Evolutionary conservation across 2,797 vertebrate species (phyloP).

Genomic region (Tokudaia tokunoshimensis): DNA sequence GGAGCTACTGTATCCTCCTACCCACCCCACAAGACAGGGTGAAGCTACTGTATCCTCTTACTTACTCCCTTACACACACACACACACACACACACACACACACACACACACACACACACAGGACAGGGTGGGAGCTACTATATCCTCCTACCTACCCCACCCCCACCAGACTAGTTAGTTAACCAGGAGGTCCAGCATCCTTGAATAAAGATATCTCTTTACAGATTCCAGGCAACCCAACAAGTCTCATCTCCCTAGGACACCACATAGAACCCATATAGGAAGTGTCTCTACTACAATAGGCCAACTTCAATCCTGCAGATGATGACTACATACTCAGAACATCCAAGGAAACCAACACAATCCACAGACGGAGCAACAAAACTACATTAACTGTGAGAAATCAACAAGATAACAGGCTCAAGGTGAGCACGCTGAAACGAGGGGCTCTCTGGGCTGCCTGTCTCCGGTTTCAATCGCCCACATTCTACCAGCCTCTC

Average conservation of each 20-base stretch:
- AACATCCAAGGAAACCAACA: neutral
- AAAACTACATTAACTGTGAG: neutral
- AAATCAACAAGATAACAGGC: neutral
- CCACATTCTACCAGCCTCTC: neutral
- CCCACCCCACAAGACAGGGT: neutral
- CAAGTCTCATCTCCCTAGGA: neutral
- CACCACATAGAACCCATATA: neutral
- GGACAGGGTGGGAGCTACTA: too few species aligned
- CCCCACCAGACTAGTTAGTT: neutral
- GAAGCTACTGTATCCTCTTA: neutral
- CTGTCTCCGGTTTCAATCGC: too few species aligned
- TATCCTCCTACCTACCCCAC: neutral
- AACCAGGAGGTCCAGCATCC: neutral
- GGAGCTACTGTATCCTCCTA: neutral
- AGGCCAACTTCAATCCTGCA: neutral
- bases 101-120: too few species aligned
- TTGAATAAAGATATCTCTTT: neutral
- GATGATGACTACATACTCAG: neutral
- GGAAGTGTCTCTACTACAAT: neutral
- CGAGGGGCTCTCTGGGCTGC: neutral
- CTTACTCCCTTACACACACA: too few species aligned
- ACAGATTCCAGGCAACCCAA: too few species aligned
- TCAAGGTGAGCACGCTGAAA: neutral
- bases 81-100: too few species aligned
- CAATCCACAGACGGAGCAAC: neutral